These are phyloP conservation scores for Pogonocichla stellata DNA, from an alignment of 2,113 vertebrate genomes.

Conservation along the genomic window DNA sequence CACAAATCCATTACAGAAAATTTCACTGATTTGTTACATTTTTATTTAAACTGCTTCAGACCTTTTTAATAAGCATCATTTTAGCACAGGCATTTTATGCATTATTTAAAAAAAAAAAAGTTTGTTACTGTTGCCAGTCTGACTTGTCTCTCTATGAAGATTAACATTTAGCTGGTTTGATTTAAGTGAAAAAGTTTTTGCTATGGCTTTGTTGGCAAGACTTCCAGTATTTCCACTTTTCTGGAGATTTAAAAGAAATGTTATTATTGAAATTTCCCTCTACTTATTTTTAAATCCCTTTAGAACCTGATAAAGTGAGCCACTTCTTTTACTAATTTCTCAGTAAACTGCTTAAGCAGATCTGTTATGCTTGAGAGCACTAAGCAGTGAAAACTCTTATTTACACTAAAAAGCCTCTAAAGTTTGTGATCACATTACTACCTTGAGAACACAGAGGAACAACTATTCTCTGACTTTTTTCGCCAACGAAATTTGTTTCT, in stretches of 20 bases:
- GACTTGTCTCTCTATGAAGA: neutral
- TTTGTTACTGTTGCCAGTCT: neutral
- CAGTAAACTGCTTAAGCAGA: neutral
- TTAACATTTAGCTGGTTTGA: neutral
- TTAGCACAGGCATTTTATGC: neutral
- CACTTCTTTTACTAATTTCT: neutral
- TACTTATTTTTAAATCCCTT: neutral
- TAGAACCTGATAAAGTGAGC: neutral
- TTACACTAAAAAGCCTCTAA: neutral
- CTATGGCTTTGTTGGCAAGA: neutral
- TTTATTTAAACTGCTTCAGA: neutral
- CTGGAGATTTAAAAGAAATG: neutral
- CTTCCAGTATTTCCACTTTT: neutral
- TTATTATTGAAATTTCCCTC: neutral
- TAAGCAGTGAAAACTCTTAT: neutral
- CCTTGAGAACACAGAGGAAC: neutral
- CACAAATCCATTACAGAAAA: neutral
- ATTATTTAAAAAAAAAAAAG: neutral
- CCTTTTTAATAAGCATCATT: neutral
- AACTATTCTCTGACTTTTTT: neutral
- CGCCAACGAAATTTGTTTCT: neutral
- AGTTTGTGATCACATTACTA: neutral
- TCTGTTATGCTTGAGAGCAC: neutral
- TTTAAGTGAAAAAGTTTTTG: neutral
- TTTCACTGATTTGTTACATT: neutral